Conservation (phyloP, 2,797 vertebrate genomes). For the Fratercula arctica region DNA sequence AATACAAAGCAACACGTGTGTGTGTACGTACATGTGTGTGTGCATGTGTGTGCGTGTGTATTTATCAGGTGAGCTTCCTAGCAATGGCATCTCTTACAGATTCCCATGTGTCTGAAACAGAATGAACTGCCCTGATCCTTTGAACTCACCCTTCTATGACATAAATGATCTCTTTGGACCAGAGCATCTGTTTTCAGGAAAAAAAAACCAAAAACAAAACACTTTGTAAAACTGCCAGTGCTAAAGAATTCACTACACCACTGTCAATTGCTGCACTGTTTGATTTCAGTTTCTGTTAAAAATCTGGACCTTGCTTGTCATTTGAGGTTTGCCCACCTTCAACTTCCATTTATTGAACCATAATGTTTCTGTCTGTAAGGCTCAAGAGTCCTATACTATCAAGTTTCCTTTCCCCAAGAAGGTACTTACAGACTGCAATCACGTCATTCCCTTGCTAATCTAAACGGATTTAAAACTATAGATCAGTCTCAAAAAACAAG, state of each 20-base stretch:
- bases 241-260: background rate
- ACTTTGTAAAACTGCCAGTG: background rate
- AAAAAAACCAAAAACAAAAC: background rate
- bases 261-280: background rate
- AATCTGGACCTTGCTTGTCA: background rate
- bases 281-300: conserved; percentile 24
- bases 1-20: background rate
- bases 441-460: conserved; percentile 25
- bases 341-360: conserved; percentile 29
- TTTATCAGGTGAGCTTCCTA: background rate
- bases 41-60: no score
- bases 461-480: conserved; percentile 53
- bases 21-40: no score
- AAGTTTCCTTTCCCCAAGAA: conserved; percentile 33
- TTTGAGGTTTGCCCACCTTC: conserved; percentile 19
- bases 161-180: background rate
- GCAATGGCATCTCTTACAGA: background rate
- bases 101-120: background rate
- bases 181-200: background rate
- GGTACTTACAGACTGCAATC: background rate
- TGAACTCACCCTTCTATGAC: background rate
- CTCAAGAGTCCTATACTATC: conserved; percentile 24
- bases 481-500: conserved; percentile 39
- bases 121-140: background rate
- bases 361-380: conserved; percentile 34